A percentile compares a stretch with the other conserved stretches of the same genome.
Evolutionary conservation across 2,113 vertebrate genomes (phyloP).

Genomic region (Rhinogobius similis): DNA sequence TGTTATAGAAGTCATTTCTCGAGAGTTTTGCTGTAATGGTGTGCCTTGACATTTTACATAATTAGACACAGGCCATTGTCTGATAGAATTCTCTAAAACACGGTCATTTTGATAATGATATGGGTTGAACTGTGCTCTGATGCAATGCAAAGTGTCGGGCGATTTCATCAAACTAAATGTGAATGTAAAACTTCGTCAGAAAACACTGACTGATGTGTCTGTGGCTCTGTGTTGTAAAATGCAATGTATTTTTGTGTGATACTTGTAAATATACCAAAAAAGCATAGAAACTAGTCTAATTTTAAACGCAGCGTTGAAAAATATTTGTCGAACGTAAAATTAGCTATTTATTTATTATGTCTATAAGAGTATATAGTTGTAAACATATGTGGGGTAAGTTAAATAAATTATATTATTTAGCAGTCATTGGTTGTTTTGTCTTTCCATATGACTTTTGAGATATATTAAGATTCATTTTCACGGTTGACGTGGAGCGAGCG

Average conservation of each 20-base stretch:
- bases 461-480: neutral
- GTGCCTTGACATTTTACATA: neutral
- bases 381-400: conserved; percentile 48
- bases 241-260: conserved; percentile 89
- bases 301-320: conserved; percentile 76
- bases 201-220: conserved; percentile 64
- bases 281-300: conserved; percentile 70
- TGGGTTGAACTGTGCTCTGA: conserved; percentile 35
- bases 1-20: neutral
- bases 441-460: neutral
- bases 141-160: conserved; percentile 57
- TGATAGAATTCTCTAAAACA: neutral
- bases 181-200: conserved; percentile 52
- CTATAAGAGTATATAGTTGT: conserved; percentile 74
- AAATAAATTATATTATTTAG: conserved; percentile 75
- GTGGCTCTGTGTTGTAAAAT: conserved; percentile 76
- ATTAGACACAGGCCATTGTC: too few relatives aligned
- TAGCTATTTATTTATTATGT: conserved; percentile 67
- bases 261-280: conserved; percentile 66
- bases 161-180: conserved; percentile 46
- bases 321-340: conserved; percentile 71
- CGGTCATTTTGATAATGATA: neutral
- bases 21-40: too few relatives aligned
- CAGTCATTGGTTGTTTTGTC: conserved; percentile 35
- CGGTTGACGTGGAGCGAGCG: neutral